Base-by-base conservation (phyloP, 53 echinoderm and acorn worm species). In the Zoroaster sp. region DNA sequence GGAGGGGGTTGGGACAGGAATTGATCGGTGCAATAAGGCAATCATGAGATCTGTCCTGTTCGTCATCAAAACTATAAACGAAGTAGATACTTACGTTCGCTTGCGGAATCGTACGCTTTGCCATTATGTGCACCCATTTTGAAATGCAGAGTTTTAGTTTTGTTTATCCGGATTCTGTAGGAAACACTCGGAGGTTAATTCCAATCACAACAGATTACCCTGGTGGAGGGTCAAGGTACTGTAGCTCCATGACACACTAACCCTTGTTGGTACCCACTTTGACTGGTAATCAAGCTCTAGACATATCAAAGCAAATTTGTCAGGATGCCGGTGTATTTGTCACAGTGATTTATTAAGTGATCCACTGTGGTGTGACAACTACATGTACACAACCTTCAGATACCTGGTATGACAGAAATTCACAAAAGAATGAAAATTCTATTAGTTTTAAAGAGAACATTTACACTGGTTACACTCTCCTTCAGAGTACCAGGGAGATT, bases 81-180 rank as follows among this genome's bases (percentile, higher is more conserved):
- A 3, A 59, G 9, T 7, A 21, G 3, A 17, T 53, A 81, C 81
- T 81, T 41, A 81, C 81, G 65, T 25, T 81, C 81, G 12, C 23
- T 42, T 43, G 81, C 41, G 41, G 81, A 81, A 68, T 81, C 81
- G 7, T 67, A 81, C 17, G 81, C 81, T 81, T 81, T 81, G 11
- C 81, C 81, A 67, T 81, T 81, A 36, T 81, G 81, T 66, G 81
- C 66, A 41, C 81, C 81, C 81, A 81, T 81, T 54, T 46, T 78
- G 63, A 46, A 17, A 72, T 35, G 3, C n/a, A n/a, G n/a, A n/a
- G 11, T 6, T 69, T 69, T 35, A 3, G 10, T 69, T 36, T 14
- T 13, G 36, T 66, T 25, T 66, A 4, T 66, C 17, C 9, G 21
- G 21, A n/a, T 9, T 25, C 23, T 21, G 25, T 66, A 31, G 21